A percentile compares a stretch with the other conserved stretches of the same genome.
Conservation (phyloP, 2,888 invertebrate species). For the Hypselothyrea guttata region DNA sequence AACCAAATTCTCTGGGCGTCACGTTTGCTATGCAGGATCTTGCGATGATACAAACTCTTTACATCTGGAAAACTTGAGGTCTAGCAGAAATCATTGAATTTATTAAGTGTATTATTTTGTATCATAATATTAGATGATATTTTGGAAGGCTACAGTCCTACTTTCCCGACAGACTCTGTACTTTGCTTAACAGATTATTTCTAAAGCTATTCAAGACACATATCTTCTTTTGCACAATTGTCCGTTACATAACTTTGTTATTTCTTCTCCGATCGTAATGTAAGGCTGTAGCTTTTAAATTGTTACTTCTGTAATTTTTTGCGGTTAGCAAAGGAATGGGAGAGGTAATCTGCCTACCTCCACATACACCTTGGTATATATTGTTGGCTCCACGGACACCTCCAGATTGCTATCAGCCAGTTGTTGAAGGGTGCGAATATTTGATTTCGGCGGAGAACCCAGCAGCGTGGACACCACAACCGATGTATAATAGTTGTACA, state of each 20-base stretch:
- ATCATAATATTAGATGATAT: too few relatives aligned
- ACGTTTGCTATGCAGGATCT: conserved; percentile 58
- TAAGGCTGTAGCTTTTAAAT: too few relatives aligned
- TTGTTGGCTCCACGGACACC: conserved; percentile 83
- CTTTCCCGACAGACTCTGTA: too few relatives aligned
- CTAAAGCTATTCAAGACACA: too few relatives aligned
- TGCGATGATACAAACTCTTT: conserved; percentile 61
- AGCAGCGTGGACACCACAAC: conserved; percentile 85
- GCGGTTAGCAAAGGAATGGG: too few relatives aligned
- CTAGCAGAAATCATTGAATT: conserved; percentile 14
- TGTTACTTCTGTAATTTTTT: too few relatives aligned
- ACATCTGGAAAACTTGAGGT: conserved; percentile 56
- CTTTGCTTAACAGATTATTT: too few relatives aligned
- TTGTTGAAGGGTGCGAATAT: conserved; percentile 83
- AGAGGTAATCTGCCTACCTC: conserved; percentile 69
- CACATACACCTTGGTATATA: conserved; percentile 73
- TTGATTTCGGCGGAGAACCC: conserved; percentile 83
- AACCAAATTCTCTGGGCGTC: conserved; percentile 59
- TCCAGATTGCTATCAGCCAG: conserved; percentile 84
- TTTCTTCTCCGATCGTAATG: too few relatives aligned
- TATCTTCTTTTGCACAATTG: too few relatives aligned
- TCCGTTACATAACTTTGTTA: too few relatives aligned
- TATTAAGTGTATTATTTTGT: not conserved
- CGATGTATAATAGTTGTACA: conserved; percentile 86
- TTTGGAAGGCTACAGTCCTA: too few relatives aligned